Conservation (phyloP, 92 coral and sea anemone genomes). For the Parazoanthus swiftii region DNA sequence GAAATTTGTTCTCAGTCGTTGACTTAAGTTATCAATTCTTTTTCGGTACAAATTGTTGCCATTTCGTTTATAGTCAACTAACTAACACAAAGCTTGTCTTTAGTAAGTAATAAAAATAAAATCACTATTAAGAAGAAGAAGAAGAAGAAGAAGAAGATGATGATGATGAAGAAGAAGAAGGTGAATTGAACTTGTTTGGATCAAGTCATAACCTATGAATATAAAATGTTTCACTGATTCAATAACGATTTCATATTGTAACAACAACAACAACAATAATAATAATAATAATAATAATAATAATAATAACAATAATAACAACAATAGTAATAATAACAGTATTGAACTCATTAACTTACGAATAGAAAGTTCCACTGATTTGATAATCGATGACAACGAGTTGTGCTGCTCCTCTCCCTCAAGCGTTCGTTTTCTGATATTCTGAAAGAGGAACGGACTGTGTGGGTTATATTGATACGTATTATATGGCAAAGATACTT, state of each 20-base stretch:
- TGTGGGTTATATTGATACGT: background rate
- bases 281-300: too few relatives aligned
- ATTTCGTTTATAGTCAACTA: too few relatives aligned
- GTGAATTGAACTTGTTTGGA: background rate
- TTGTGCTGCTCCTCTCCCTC: constrained; percentile 93
- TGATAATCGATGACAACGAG: constrained; percentile 85
- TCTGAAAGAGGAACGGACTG: constrained; percentile 49
- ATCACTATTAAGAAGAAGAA: too few relatives aligned
- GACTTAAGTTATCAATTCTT: too few relatives aligned
- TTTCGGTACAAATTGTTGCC: too few relatives aligned
- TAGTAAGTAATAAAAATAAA: too few relatives aligned
- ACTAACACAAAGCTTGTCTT: too few relatives aligned
- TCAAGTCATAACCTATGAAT: constrained; percentile 67
- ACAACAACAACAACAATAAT: background rate
- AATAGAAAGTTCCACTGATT: constrained; percentile 93
- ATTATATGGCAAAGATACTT: too few relatives aligned
- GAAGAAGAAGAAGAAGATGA: too few relatives aligned
- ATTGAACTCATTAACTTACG: constrained; percentile 62
- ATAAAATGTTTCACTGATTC: constrained; percentile 86
- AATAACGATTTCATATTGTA: constrained; percentile 33
- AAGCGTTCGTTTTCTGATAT: constrained; percentile 90
- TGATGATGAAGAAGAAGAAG: too few relatives aligned
- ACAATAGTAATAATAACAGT: background rate
- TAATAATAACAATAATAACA: background rate
- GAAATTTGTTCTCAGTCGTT: too few relatives aligned